These are phyloP conservation scores for Trichoplusia ni DNA, from an alignment of 1,140 invertebrate genomes.

Conservation along the genomic window DNA sequence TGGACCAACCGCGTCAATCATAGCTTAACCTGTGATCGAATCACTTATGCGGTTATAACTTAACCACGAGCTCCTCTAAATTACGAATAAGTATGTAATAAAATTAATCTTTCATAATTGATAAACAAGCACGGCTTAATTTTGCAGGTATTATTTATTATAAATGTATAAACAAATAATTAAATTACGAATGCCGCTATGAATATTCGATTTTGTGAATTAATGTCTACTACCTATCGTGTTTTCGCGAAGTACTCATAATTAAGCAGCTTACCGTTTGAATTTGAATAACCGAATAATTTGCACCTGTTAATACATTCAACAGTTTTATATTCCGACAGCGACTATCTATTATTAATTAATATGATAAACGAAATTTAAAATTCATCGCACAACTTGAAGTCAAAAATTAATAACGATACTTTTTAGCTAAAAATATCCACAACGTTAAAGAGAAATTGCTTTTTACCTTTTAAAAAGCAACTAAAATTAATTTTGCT, in stretches of 20 bases:
- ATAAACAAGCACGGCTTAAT: no score
- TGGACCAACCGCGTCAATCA: no score
- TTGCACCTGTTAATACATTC: neutral
- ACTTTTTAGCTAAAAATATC: neutral
- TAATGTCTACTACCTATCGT: conserved; percentile 4
- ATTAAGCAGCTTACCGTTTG: neutral
- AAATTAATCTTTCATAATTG: no score
- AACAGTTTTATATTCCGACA: neutral
- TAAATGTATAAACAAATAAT: no score
- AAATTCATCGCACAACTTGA: neutral
- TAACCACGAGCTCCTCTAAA: no score
- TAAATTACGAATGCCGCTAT: no score
- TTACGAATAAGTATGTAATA: no score
- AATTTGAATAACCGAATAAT: neutral
- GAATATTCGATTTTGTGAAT: no score
- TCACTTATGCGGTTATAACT: no score
- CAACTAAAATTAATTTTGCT: conserved; percentile 9
- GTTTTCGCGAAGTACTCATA: neutral
- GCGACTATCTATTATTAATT: neutral
- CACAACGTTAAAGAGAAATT: neutral
- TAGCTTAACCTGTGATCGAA: no score
- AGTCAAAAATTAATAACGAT: neutral
- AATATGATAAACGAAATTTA: neutral
- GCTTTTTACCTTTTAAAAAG: neutral
- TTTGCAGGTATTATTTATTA: no score